Evolutionary conservation across 2,797 vertebrate species (phyloP).

Genomic region (Botia kubotai): DNA sequence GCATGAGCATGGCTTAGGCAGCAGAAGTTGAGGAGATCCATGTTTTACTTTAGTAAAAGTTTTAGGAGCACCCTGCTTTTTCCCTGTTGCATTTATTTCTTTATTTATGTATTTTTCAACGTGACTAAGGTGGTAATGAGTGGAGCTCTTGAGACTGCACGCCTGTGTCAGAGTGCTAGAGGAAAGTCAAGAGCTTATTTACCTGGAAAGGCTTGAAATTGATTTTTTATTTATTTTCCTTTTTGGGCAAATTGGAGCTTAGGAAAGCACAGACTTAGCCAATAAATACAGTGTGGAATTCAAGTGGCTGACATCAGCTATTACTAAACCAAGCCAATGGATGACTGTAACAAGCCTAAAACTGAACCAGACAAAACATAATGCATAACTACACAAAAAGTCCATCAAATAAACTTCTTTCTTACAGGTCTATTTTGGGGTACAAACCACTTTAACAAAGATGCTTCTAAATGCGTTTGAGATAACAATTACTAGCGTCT

Average conservation of each 20-base stretch:
- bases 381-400: constrained; percentile 50
- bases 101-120: background rate
- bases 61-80: background rate
- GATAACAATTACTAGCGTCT: no score
- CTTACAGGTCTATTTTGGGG: background rate
- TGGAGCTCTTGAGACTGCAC: constrained; percentile 4
- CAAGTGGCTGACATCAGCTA: constrained; percentile 55
- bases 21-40: constrained; percentile 10
- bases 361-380: constrained; percentile 39
- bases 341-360: constrained; percentile 14
- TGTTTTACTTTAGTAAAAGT: constrained; percentile 9
- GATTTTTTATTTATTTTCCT: constrained; percentile 48
- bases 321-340: constrained; percentile 54
- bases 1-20: constrained; percentile 14
- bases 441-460: background rate
- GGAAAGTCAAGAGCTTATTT: constrained; percentile 59
- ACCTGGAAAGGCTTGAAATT: constrained; percentile 60
- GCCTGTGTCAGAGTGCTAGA: background rate
- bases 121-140: constrained; percentile 8
- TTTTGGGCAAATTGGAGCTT: constrained; percentile 46
- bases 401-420: background rate
- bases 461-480: background rate
- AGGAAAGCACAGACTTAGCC: constrained; percentile 50
- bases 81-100: background rate
- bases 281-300: constrained; percentile 54